Evolutionary conservation across 2,797 vertebrate species (phyloP), one percentile per base, ranked within the genome.

Genomic region (Cyclopterus lumpus): DNA sequence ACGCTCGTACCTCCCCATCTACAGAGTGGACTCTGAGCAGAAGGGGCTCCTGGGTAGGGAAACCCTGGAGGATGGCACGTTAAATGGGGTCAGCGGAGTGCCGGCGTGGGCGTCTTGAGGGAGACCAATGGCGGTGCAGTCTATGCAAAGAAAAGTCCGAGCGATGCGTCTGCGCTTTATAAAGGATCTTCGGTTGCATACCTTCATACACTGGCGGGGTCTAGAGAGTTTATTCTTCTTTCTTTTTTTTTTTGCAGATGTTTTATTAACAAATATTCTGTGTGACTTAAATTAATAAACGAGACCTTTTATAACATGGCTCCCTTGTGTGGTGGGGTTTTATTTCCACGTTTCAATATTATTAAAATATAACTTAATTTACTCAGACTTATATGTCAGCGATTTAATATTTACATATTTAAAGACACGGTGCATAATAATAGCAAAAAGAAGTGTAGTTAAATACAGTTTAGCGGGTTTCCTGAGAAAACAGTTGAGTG

Each of bases 261-360:
- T 94, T 95, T 94, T 94, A 94, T 94, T 93, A 93, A 94, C 89
- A 93, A 88, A 91, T 93, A 90, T 91, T 81, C 86, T 91, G 86
- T 93, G 83, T 93, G 89, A 88, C n/a, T n/a, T 85, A 88, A 90
- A 83, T 89, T 73, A 93, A 92, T 93, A 93, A 93, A 94, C 85
- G 79, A 89, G 86, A 93, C 38, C 59, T 94, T 95, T 95, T 94
- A 88, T 93, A 93, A 93, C 85, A 89, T 59, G 77, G 67, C 54
- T 81, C 75, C 32, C 40, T 68, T 67, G 76, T 67, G 76, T 87
- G 44, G 51, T 44, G 44, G 53, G 57, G 72, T 75, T 80, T 70
- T 26, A 72, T 68, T 44, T 44, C 15, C 22, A 20, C 14, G 20
- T 24, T 30, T 58, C 14, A 8, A 2, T 12, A 18, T 34, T 36